Percentiles rank a stretch among this genome's conserved stretches.
phyloP scores from a whole-genome alignment of 2,797 vertebrate genomes.

The Myotis daubentonii region DNA sequence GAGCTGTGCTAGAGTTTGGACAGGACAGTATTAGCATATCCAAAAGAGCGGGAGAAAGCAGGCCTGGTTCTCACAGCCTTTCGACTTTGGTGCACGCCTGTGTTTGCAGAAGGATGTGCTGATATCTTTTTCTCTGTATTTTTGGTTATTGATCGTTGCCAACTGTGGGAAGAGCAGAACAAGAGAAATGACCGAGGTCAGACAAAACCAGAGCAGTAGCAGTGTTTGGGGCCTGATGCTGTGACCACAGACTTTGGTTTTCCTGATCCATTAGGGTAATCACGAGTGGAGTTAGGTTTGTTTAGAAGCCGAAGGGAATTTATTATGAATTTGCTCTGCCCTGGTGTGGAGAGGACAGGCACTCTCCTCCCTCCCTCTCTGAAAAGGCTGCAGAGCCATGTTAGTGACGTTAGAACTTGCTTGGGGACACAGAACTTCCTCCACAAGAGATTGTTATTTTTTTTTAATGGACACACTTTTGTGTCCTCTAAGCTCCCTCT shows the following conservation, averaged over 20 bases:
- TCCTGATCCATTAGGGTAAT: neutral
- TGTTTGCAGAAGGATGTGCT: neutral
- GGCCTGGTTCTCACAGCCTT: neutral
- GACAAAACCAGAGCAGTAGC: neutral
- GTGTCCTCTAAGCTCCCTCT: neutral
- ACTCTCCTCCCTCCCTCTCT: neutral
- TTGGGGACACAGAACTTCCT: conserved; percentile 35
- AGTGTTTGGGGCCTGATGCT: neutral
- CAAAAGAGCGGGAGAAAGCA: neutral
- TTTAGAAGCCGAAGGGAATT: neutral
- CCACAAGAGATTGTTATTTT: neutral
- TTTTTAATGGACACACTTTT: conserved; percentile 12
- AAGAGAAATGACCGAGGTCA: neutral
- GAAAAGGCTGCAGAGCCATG: neutral
- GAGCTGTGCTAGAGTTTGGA: neutral
- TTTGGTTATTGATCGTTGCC: neutral
- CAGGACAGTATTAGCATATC: neutral
- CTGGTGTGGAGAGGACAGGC: neutral
- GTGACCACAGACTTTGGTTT: neutral
- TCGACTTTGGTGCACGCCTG: neutral
- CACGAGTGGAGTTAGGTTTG: neutral
- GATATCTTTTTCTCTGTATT: neutral
- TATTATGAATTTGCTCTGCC: neutral
- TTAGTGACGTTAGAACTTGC: conserved; percentile 39
- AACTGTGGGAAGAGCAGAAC: neutral